A percentile compares a stretch with the other conserved stretches of the same genome.
These are phyloP conservation scores for Temnothorax ravouxi DNA, from an alignment of 2,888 invertebrate genomes.

Conservation along the genomic window DNA sequence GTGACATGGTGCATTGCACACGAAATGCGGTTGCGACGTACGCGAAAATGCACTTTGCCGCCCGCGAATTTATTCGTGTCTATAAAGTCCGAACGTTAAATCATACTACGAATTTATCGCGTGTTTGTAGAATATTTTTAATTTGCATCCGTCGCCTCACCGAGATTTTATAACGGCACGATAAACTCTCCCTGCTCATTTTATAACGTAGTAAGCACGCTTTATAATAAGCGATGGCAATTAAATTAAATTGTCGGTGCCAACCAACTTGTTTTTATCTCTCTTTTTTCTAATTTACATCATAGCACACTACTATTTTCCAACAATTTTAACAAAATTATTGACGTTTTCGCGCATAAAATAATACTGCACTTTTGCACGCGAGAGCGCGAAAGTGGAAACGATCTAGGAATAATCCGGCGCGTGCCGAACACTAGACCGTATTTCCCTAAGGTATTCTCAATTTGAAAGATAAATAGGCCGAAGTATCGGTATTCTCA, in stretches of 20 bases:
- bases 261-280: background rate
- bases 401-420: conserved; percentile 54
- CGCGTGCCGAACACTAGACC: conserved; percentile 59
- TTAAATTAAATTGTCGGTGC: conserved; percentile 12
- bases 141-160: background rate
- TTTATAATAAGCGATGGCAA: conserved; percentile 23
- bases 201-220: background rate
- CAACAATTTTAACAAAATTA: conserved; percentile 4
- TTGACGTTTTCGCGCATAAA: conserved; percentile 12
- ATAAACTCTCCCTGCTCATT: conserved; percentile 18
- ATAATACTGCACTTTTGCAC: conserved; percentile 14
- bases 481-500: conserved; percentile 61
- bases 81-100: conserved; percentile 31
- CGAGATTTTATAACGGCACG: background rate
- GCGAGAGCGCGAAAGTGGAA: conserved; percentile 58
- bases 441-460: conserved; percentile 73
- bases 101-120: conserved; percentile 21
- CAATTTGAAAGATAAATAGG: conserved; percentile 64
- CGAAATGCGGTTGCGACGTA: conserved; percentile 15
- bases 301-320: background rate
- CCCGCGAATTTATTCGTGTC: conserved; percentile 11
- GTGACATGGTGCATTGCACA: conserved; percentile 36
- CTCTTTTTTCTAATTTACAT: background rate
- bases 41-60: conserved; percentile 34
- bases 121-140: conserved; percentile 33